phyloP scores from a whole-genome alignment of 2,113 vertebrate species.

The Mirza zaza region DNA sequence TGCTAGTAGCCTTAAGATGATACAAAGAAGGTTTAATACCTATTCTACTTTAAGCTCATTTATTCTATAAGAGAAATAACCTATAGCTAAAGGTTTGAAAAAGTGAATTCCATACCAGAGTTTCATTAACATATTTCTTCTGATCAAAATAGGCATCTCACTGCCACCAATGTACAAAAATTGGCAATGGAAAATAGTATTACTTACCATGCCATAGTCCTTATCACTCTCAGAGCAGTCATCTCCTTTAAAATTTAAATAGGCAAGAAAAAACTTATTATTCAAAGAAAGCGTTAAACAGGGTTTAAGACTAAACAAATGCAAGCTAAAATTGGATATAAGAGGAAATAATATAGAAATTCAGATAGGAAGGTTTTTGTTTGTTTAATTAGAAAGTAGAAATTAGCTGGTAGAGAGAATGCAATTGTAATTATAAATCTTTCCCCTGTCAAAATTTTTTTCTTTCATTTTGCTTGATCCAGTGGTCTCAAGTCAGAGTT shows the following conservation, averaged over 20 bases:
- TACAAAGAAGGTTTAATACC: background rate
- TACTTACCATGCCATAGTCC: background rate
- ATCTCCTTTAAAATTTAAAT: constrained; percentile 38
- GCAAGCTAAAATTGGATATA: background rate
- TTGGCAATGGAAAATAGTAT: background rate
- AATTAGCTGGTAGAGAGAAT: background rate
- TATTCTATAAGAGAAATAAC: background rate
- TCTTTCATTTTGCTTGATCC: background rate
- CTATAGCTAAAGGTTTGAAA: background rate
- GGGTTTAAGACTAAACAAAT: background rate
- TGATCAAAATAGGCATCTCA: background rate
- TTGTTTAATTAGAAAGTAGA: background rate
- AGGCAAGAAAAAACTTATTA: background rate
- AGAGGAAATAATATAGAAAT: background rate
- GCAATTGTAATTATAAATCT: background rate
- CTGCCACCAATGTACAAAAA: background rate
- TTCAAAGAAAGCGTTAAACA: background rate
- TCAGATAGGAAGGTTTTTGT: background rate
- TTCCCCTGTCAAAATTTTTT: background rate
- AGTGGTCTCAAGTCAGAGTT: background rate
- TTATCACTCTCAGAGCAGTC: background rate
- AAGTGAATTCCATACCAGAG: background rate
- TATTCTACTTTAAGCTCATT: background rate
- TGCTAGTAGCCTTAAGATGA: background rate
- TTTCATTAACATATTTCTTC: background rate